phyloP scores from a whole-genome alignment of 2,888 invertebrate species.

The Calephelis perditalis region DNA sequence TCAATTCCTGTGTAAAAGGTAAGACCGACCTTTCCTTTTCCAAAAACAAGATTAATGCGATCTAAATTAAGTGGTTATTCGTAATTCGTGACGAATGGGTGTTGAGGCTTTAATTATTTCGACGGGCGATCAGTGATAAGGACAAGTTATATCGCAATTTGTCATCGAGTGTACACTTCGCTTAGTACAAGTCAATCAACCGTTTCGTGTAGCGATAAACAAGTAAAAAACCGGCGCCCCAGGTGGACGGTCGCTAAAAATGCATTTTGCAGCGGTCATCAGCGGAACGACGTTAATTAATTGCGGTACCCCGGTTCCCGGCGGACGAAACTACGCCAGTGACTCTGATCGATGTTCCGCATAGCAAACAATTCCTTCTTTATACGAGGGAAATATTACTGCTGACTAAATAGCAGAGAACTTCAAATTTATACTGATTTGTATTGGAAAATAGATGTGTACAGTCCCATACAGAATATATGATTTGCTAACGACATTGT shows the following conservation, averaged over 20 bases:
- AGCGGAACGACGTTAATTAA: slow-evolving; percentile 26
- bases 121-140: background rate
- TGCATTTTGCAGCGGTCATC: slow-evolving; percentile 26
- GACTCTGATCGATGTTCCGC: slow-evolving; percentile 8
- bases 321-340: slow-evolving; percentile 14
- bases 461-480: no score
- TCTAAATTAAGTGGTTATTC: no score
- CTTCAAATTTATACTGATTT: background rate
- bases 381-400: slow-evolving; percentile 2
- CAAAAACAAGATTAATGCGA: no score
- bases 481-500: no score
- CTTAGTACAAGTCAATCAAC: slow-evolving; percentile 18
- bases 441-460: no score
- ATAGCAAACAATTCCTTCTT: slow-evolving; percentile 9
- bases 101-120: background rate
- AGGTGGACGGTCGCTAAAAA: slow-evolving; percentile 25
- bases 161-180: slow-evolving; percentile 13
- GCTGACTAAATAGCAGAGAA: background rate
- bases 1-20: no score
- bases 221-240: slow-evolving; percentile 19
- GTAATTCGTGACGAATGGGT: no score
- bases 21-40: no score
- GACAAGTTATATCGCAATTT: slow-evolving; percentile 16
- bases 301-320: slow-evolving; percentile 20
- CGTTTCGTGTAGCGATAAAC: slow-evolving; percentile 18